Percentiles rank a stretch among this genome's conserved stretches.
These are phyloP conservation scores for Borostomias antarcticus DNA, from an alignment of 2,797 vertebrate genomes.

Conservation along the genomic window DNA sequence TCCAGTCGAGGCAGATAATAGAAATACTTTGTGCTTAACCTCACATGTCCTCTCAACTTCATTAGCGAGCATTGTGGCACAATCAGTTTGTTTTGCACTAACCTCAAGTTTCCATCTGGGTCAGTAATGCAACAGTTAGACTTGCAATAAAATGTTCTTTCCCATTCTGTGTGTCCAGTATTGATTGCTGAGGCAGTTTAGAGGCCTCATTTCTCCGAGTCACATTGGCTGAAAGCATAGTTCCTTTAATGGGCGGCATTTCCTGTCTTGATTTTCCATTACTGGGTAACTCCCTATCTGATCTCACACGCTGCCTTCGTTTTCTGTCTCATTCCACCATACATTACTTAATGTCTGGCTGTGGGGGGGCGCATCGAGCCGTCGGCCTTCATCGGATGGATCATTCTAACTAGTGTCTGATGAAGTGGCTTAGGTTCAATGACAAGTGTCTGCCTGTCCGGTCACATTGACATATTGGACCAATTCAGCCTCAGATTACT, in stretches of 20 bases:
- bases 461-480: no score
- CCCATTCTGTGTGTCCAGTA: neutral
- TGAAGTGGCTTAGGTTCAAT: no score
- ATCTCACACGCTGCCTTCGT: conserved; percentile 18
- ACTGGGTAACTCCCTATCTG: conserved; percentile 21
- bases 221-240: conserved; percentile 35
- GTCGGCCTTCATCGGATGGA: no score
- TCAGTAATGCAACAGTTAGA: neutral
- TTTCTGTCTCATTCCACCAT: neutral
- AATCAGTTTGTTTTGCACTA: neutral
- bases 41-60: neutral
- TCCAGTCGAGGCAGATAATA: no score
- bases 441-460: no score
- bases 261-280: conserved; percentile 52
- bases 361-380: no score
- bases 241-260: conserved; percentile 53
- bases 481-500: no score
- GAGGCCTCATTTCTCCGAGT: conserved; percentile 28
- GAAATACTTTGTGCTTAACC: no score
- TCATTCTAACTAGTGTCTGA: no score
- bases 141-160: neutral
- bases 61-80: no score
- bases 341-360: neutral
- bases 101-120: neutral
- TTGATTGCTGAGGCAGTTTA: conserved; percentile 8